Evolutionary conservation across 2,888 invertebrate species (phyloP), one percentile per base, ranked within the genome.

Genomic region (Lobophora halterata): DNA sequence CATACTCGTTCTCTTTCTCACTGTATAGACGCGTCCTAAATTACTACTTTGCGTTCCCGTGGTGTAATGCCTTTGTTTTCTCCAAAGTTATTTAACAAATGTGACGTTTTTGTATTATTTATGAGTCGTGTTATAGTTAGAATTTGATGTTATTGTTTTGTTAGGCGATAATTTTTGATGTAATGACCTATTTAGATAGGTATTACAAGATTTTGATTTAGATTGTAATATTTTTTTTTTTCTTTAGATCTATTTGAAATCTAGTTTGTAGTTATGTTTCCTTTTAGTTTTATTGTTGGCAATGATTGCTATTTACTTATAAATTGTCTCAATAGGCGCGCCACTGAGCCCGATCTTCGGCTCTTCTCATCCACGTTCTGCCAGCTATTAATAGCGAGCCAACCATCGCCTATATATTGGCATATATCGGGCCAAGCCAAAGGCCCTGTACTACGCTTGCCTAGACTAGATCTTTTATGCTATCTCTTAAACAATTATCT

Each of bases 51-150:
- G 47, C 42, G 53, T 39, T 45, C 49, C 30, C 9, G 7, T 25
- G 34, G 18, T 36, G 36, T 47, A 29, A 29, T 38, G 37, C 36
- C 49, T 43, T 53, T 53, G 55, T 55, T 55, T 55, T 40, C 49
- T 30, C 34, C 17, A 47, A 46, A 51, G 31, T 45, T 46, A 37
- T 29, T 24, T 25, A 32, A 25, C 11, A 37, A 31, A 32, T 38
- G 32, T 30, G 29, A 37, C 24, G 6, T 37, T 21, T 31, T 24
- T 12, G 17, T 39, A 17, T 33, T 34, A 34, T 38, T 37, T 34
- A 43, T 33, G 37, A 5, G 6, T 9, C 2, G 18, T 38, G 40
- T 46, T 37, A 39, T 33, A 35, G 40, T 47, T 30, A 43, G 16
- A 28, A 30, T 40, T 36, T 42, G 31, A 36, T 35, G 46, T 52